These are phyloP conservation scores for Noctilio leporinus DNA, from an alignment of 2,113 vertebrate genomes.

Conservation along the genomic window DNA sequence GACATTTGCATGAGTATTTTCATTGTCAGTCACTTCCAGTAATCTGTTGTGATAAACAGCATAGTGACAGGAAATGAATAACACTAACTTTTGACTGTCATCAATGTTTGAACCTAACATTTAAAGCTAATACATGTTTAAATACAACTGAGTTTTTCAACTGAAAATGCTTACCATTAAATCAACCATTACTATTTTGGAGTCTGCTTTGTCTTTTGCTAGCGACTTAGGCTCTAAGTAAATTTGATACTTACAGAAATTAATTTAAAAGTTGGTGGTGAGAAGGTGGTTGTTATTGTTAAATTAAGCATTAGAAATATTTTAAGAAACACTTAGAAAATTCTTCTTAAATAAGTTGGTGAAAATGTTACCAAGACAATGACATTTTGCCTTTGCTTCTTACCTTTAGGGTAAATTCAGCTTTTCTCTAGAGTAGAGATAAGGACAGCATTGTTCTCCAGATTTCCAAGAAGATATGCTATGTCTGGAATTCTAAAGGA, in stretches of 20 bases:
- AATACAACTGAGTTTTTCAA: background rate
- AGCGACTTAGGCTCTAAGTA: background rate
- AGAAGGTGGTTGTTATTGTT: background rate
- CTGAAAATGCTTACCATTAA: background rate
- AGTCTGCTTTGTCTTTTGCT: background rate
- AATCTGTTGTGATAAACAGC: constrained; percentile 32
- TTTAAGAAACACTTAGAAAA: constrained; percentile 53
- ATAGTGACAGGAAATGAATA: constrained; percentile 58
- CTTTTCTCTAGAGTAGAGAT: constrained; percentile 30
- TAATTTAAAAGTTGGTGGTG: background rate
- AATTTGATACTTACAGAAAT: background rate
- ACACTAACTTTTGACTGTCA: constrained; percentile 27
- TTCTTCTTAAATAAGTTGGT: constrained; percentile 46
- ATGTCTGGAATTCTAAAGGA: constrained; percentile 49
- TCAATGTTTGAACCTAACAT: background rate
- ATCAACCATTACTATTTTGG: background rate
- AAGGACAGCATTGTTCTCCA: constrained; percentile 2
- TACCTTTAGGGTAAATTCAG: background rate
- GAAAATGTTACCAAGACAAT: background rate
- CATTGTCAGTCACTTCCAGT: constrained; percentile 49
- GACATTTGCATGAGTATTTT: background rate
- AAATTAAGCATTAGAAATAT: constrained; percentile 26
- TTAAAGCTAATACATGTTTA: background rate
- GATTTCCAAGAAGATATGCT: constrained; percentile 25
- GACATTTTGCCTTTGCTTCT: constrained; percentile 30